Conservation (phyloP, 2,797 vertebrate genomes). For the Trachops cirrhosus region DNA sequence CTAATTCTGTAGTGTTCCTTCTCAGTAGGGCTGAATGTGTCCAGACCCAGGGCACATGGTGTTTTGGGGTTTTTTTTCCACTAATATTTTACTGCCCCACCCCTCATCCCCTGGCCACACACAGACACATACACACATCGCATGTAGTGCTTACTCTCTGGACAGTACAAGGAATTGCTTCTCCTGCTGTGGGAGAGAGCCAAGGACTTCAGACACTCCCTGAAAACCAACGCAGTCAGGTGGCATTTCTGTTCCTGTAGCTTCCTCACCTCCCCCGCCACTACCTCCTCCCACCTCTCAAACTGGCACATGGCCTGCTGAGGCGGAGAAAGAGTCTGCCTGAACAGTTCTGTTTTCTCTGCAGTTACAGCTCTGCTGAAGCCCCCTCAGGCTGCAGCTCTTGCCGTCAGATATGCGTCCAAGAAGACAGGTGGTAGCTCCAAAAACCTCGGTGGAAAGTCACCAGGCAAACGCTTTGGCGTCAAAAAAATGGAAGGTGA, state of each 20-base stretch:
- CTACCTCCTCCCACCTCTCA: neutral
- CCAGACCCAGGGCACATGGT: neutral
- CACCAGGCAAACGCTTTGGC: conserved; percentile 89
- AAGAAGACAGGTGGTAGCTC: conserved; percentile 92
- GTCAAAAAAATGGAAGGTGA: conserved; percentile 93
- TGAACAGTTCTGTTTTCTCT: conserved; percentile 59
- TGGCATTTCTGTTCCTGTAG: neutral
- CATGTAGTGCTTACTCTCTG: neutral
- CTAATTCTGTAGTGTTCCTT: neutral
- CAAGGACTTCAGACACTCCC: neutral
- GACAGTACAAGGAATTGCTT: neutral
- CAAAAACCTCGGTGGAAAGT: conserved; percentile 92
- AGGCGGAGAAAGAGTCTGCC: neutral
- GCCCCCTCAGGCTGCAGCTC: conserved; percentile 69
- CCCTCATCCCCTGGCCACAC: neutral
- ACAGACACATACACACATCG: neutral
- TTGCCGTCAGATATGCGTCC: conserved; percentile 87
- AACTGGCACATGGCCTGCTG: neutral
- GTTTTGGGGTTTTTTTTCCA: neutral
- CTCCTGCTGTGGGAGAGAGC: neutral
- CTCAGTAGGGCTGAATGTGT: neutral
- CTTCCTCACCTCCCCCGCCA: neutral
- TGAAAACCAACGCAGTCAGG: neutral
- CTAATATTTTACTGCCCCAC: neutral
- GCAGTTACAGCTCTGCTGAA: conserved; percentile 71